phyloP scores from a whole-genome alignment of 1,140 invertebrate species.

The Diplogasteroides magnus region DNA sequence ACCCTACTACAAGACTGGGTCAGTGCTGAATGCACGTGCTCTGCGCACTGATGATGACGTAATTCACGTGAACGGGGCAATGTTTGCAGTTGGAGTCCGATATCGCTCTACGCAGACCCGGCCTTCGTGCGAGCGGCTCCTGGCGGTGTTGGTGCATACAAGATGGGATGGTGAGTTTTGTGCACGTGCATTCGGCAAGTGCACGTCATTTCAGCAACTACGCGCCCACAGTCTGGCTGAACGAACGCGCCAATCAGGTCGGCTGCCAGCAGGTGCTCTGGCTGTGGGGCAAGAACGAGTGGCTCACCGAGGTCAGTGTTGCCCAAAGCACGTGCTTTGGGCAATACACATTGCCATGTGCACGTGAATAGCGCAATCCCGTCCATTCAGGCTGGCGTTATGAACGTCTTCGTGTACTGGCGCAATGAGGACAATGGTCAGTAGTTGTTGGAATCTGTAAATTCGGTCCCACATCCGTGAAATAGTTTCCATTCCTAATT shows the following conservation, averaged over 20 bases:
- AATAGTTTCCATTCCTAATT: background rate
- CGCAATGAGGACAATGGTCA: background rate
- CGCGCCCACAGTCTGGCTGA: slow-evolving; percentile 59
- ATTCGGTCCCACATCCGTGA: background rate
- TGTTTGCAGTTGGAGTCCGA: background rate
- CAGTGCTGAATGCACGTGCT: too few species aligned
- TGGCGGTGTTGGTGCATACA: background rate
- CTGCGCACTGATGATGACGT: too few species aligned
- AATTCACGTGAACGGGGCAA: too few species aligned
- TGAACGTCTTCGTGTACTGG: background rate
- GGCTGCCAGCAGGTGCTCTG: slow-evolving; percentile 90
- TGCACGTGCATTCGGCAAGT: too few species aligned
- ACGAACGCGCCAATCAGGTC: slow-evolving; percentile 68
- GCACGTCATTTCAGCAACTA: slow-evolving; percentile 58
- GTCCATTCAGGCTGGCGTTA: background rate
- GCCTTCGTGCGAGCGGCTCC: background rate
- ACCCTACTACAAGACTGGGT: background rate
- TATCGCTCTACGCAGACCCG: background rate
- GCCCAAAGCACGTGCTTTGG: too few species aligned
- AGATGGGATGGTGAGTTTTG: slow-evolving; percentile 1
- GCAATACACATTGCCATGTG: too few species aligned
- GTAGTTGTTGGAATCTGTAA: background rate
- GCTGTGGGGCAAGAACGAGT: slow-evolving; percentile 84
- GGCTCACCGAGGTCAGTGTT: slow-evolving; percentile 92
- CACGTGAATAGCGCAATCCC: too few species aligned